Percentiles rank a stretch among this genome's conserved stretches.
These are phyloP conservation scores for Tokudaia muenninki DNA, from an alignment of 2,797 vertebrate genomes.

Conservation along the genomic window DNA sequence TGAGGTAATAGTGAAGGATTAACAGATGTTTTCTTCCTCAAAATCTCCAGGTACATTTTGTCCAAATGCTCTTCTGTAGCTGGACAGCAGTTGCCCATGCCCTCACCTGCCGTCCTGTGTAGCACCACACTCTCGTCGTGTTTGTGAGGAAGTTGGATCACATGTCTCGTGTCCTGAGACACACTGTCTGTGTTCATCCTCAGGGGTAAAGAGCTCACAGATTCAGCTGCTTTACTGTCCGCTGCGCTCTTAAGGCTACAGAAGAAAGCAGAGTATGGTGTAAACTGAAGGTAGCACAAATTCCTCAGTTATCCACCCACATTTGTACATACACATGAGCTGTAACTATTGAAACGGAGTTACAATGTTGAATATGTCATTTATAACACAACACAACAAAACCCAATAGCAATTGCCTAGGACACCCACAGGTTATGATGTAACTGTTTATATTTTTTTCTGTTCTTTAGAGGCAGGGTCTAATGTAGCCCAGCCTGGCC, in stretches of 20 bases:
- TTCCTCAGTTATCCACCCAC: slow-evolving; percentile 1
- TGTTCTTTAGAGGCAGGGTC: not conserved
- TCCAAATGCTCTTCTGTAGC: slow-evolving; percentile 71
- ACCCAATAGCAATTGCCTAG: not conserved
- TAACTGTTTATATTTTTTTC: slow-evolving; percentile 13
- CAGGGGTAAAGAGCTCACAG: slow-evolving; percentile 55
- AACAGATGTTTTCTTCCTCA: slow-evolving; percentile 73
- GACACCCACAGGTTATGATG: not conserved
- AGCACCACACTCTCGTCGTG: slow-evolving; percentile 74
- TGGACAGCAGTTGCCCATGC: slow-evolving; percentile 46
- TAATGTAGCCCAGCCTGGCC: not conserved
- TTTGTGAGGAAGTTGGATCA: slow-evolving; percentile 42
- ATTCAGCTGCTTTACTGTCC: slow-evolving; percentile 78
- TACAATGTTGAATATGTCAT: slow-evolving; percentile 43
- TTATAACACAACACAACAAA: too few species aligned
- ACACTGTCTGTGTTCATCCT: slow-evolving; percentile 61
- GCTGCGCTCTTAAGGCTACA: slow-evolving; percentile 80
- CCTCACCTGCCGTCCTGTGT: slow-evolving; percentile 16
- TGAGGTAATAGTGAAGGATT: slow-evolving; percentile 72
- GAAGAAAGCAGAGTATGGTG: slow-evolving; percentile 67
- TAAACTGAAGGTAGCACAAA: not conserved
- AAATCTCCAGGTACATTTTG: slow-evolving; percentile 79
- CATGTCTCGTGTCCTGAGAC: slow-evolving; percentile 67
- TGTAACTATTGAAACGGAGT: slow-evolving; percentile 40
- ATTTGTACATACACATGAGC: not conserved